Percentiles rank a stretch among this genome's conserved stretches.
Conservation (phyloP, 2,797 vertebrate genomes). For the Myotis daubentonii region DNA sequence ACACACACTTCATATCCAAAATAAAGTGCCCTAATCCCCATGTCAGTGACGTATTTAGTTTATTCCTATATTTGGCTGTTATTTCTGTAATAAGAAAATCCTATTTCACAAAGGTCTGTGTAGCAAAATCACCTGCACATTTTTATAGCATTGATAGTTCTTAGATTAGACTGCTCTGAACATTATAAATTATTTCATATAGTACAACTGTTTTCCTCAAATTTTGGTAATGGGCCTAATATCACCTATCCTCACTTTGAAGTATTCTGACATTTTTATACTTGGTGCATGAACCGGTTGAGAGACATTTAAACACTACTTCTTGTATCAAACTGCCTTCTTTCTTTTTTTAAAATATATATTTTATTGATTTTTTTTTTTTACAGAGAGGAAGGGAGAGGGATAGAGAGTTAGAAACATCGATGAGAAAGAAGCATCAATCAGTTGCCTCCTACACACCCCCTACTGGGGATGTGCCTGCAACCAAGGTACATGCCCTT, state of each 20-base stretch:
- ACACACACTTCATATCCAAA: background rate
- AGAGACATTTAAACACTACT: background rate
- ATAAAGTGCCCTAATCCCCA: background rate
- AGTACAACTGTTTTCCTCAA: background rate
- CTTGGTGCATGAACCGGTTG: background rate
- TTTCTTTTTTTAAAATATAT: background rate
- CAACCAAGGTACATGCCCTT: too few species aligned
- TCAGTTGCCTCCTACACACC: too few species aligned
- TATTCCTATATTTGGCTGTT: conserved; percentile 12
- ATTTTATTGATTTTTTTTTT: too few species aligned
- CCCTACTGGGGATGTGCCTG: too few species aligned
- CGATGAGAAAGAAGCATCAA: too few species aligned
- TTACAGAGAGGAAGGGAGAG: too few species aligned
- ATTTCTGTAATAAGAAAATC: background rate
- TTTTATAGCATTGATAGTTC: conserved; percentile 44
- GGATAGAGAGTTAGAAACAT: too few species aligned
- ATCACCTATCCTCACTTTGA: background rate
- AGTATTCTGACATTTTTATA: background rate
- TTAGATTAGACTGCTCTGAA: background rate
- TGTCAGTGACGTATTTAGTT: background rate
- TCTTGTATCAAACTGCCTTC: background rate
- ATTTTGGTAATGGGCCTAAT: background rate
- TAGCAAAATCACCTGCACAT: background rate
- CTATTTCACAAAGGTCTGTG: background rate
- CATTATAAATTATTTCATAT: background rate